A percentile compares a stretch with the other conserved stretches of the same genome.
Evolutionary conservation across 1,140 invertebrate genomes (phyloP).

Genomic region (Diuraphis noxia): DNA sequence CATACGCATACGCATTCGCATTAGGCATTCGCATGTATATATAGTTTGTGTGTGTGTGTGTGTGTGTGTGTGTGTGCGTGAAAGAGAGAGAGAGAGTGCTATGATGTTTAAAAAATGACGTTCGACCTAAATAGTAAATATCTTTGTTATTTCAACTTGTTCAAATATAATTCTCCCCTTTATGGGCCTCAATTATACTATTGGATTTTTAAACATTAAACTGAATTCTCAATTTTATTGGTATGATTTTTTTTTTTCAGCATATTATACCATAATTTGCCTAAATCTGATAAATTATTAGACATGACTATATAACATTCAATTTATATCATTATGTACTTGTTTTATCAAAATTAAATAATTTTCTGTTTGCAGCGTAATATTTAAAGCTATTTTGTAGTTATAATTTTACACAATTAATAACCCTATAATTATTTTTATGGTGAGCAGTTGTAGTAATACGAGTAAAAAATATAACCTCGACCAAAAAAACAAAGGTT

Average conservation of each 20-base stretch:
- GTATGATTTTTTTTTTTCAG: background rate
- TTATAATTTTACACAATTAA: background rate
- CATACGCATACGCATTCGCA: background rate
- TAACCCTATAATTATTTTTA: background rate
- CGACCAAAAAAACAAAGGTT: constrained; percentile 4
- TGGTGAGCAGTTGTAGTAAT: background rate
- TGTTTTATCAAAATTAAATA: background rate
- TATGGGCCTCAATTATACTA: constrained; percentile 24
- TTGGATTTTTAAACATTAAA: background rate
- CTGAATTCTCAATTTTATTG: background rate
- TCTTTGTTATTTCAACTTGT: constrained; percentile 48
- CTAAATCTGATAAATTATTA: background rate
- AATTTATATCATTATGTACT: background rate
- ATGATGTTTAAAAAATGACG: constrained; percentile 35
- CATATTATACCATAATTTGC: background rate
- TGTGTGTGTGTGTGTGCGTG: background rate
- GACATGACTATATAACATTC: background rate
- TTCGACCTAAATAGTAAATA: constrained; percentile 46
- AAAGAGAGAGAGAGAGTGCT: background rate
- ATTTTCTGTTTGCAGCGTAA: background rate
- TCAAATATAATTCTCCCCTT: constrained; percentile 40
- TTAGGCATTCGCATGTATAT: too few relatives aligned
- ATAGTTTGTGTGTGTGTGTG: background rate
- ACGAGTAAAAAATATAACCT: background rate
- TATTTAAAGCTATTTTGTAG: background rate